Evolutionary conservation across 2,797 vertebrate species (phyloP), one percentile per base, ranked within the genome.

Genomic region (Heliangelus exortis): DNA sequence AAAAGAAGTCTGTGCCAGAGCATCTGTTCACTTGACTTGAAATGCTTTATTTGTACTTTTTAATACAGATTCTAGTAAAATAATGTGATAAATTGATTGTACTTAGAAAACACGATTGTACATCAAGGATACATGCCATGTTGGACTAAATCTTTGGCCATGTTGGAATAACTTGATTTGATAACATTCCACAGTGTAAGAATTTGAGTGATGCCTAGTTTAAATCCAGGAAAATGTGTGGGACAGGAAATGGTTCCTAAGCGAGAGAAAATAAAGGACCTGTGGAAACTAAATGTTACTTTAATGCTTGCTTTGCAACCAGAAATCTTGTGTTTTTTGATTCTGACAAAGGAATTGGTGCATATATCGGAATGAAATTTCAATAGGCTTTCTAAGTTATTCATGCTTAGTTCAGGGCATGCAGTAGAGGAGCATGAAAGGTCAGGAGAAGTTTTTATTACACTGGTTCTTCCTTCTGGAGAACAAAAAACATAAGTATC

Each of bases 21-120:
- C 92, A 95, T 79, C 90, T 95, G 86, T 71, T 92, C 81, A 39
- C 19, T 92, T 87, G 65, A 57, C 33, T 87, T 85, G 54, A 92
- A 93, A 84, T 65, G 10, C 29, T 34, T 55, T 3, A 43, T 79
- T 90, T 66, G 7, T 92, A 54, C 77, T 77, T 90, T 77, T n/a
- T 66, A 74, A 54, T 71, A 66, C 25, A 48, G 34, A 76, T 45
- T 90, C 28, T 51, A 33, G 68, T 53, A 84, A 15, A 82, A 84
- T 33, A 87, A 82, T 59, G 4, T 65, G 41, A 72, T 31, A 87
- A 93, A 87, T 48, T 68, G 41, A 62, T 90, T 73, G 26, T 59
- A 68, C 18, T 75, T 41, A 47, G 45, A 88, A 84, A 82, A 33
- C 6, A 92, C 51, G 81, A 72, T 36, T 67, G 48, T 41, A 39